phyloP scores from a whole-genome alignment of 2,113 vertebrate genomes.

The Scalopus aquaticus region DNA sequence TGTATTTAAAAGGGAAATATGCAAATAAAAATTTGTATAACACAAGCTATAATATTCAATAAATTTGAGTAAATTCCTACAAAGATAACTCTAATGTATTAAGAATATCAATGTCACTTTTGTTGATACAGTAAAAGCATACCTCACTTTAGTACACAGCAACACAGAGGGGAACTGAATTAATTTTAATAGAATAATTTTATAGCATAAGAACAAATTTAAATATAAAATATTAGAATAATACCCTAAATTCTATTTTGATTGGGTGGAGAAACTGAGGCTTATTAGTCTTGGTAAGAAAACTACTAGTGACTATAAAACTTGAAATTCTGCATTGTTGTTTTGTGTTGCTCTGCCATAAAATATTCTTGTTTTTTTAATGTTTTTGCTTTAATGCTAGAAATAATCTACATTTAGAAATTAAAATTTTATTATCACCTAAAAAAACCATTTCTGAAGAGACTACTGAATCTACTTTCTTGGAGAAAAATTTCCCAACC shows the following conservation, averaged over 20 bases:
- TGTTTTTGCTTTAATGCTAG: background rate
- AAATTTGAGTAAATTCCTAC: constrained; percentile 1
- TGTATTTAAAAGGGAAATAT: background rate
- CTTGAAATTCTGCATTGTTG: background rate
- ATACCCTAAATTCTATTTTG: background rate
- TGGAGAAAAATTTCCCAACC: background rate
- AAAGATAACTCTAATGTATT: background rate
- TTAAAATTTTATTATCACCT: background rate
- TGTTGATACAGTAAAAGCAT: background rate
- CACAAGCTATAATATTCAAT: background rate
- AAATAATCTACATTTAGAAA: background rate
- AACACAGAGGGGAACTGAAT: background rate
- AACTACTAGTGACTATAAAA: background rate
- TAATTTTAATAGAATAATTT: constrained; percentile 26
- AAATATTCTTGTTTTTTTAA: background rate
- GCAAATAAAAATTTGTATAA: background rate
- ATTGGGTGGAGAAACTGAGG: background rate
- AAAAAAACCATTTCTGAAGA: constrained; percentile 4
- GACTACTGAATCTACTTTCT: background rate
- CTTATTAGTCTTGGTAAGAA: background rate
- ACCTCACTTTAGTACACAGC: background rate
- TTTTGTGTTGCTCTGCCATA: background rate
- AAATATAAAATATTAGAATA: constrained; percentile 16
- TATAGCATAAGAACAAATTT: background rate
- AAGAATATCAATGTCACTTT: background rate